Evolutionary conservation across 2,888 invertebrate genomes (phyloP).

Genomic region (Allygus modestus): DNA sequence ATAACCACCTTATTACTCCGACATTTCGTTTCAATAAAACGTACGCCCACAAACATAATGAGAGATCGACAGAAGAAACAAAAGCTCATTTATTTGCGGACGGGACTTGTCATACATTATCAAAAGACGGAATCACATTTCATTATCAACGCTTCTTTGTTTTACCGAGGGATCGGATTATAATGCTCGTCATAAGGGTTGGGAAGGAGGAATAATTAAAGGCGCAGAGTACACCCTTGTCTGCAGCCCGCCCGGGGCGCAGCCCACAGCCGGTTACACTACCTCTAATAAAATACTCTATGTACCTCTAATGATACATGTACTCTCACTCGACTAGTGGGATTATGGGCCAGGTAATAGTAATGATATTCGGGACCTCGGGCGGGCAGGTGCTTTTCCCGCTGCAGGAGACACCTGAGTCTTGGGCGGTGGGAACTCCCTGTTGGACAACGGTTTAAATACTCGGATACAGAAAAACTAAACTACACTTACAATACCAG

Average conservation of each 20-base stretch:
- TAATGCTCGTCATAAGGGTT: conserved; percentile 28
- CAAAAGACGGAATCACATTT: conserved; percentile 51
- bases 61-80: conserved; percentile 31
- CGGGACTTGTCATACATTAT: conserved; percentile 25
- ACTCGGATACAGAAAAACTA: too few relatives aligned
- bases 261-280: neutral
- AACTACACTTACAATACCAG: too few relatives aligned
- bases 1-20: conserved; percentile 28
- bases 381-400: conserved; percentile 41
- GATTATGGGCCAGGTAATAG: conserved; percentile 44
- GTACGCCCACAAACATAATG: conserved; percentile 2
- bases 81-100: conserved; percentile 10
- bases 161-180: conserved; percentile 7
- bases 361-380: conserved; percentile 16
- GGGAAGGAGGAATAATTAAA: conserved; percentile 50
- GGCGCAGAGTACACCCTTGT: conserved; percentile 31
- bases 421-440: neutral
- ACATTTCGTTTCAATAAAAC: neutral
- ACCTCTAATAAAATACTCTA: conserved; percentile 55
- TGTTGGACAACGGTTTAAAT: neutral
- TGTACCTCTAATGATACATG: conserved; percentile 56
- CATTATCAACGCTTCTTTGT: conserved; percentile 50
- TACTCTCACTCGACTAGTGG: neutral
- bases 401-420: too few relatives aligned
- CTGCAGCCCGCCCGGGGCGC: neutral